Base-by-base conservation (phyloP, 2,113 vertebrate species). In the Ivindomyrus marchei region DNA sequence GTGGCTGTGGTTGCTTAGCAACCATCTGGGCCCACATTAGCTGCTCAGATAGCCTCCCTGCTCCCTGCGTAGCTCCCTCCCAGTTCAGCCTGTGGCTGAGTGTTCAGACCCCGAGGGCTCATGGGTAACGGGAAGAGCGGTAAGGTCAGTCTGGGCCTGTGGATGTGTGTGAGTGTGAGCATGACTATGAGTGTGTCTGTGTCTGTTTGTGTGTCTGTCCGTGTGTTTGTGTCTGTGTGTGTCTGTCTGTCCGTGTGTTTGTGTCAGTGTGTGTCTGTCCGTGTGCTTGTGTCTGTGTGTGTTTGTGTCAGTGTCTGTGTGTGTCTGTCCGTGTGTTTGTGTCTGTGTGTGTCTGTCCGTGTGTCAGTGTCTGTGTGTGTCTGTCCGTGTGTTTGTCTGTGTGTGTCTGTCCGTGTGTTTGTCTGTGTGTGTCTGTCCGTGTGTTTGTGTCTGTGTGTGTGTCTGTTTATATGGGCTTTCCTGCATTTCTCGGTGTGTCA, bases 1-100 rank as follows among this genome's bases (percentile, higher is more conserved):
- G 45, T 77, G 88, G 66, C 58, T 50, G 50, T 80, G 39, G 83
- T 90, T 90, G 89, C 77, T 42, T 85, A 85, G 89, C 52, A 89
- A 89, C 77, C 24, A 39, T 8, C 42, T 42, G 17, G 8, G 39
- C 24, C 42, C 52, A 39, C 36, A 31, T 83, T 84, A 85, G 77
- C n/a, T 53, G 83, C 45, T 89, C 21, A 58, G 89, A 56, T 85
- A 85, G 53, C 24, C 24, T 21, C 58, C 56, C 17, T 4, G 11
- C 15, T 39, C 31, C 31, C 74, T 80, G 31, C 15, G 1, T 42
- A 17, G 70, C 27, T 17, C 15, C 36, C 13, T 17, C 74, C 36
- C 31, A 4, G 15, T 19, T 39, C 70, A 77, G 70, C 66, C 66
- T 27, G 2, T 10, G n/a, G 62, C 3, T 77, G 31, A 5, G 3